These are phyloP conservation scores for Alauda arvensis DNA, from an alignment of 2,797 vertebrate species.

Conservation along the genomic window DNA sequence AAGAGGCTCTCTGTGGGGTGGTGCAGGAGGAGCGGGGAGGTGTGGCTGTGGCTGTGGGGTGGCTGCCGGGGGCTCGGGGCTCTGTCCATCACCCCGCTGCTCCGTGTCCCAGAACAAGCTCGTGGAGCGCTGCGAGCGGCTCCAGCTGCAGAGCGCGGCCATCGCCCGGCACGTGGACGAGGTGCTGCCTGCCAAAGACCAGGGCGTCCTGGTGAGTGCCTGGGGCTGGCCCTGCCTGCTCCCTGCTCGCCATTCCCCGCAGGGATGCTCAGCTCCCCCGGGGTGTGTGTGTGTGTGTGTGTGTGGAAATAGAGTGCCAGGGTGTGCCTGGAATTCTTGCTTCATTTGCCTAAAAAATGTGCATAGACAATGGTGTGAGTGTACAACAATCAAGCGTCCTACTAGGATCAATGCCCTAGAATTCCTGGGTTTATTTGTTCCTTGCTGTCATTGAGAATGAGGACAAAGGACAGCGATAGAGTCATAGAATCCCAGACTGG, in stretches of 20 bases:
- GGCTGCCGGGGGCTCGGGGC: background rate
- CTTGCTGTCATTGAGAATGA: background rate
- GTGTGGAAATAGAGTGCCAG: background rate
- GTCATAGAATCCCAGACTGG: background rate
- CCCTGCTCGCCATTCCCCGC: background rate
- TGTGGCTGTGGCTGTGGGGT: background rate
- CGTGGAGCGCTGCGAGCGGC: constrained; percentile 90
- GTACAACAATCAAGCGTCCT: background rate
- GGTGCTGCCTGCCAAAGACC: constrained; percentile 82
- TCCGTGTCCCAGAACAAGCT: constrained; percentile 81
- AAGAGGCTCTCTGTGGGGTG: background rate
- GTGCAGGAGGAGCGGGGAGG: fast-evolving
- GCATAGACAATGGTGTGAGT: no score
- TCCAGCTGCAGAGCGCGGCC: constrained; percentile 86
- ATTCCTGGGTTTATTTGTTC: background rate
- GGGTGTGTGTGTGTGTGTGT: no score
- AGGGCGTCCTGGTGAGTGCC: constrained; percentile 78
- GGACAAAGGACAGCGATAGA: background rate
- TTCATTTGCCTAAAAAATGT: background rate
- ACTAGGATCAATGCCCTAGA: background rate
- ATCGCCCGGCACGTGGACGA: constrained; percentile 82
- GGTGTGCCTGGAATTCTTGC: background rate
- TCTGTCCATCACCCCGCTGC: fast-evolving
- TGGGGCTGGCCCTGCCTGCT: background rate
- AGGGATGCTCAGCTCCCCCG: background rate